Evolutionary conservation across 2,113 vertebrate genomes (phyloP).

Genomic region (Prunella fulvescens): DNA sequence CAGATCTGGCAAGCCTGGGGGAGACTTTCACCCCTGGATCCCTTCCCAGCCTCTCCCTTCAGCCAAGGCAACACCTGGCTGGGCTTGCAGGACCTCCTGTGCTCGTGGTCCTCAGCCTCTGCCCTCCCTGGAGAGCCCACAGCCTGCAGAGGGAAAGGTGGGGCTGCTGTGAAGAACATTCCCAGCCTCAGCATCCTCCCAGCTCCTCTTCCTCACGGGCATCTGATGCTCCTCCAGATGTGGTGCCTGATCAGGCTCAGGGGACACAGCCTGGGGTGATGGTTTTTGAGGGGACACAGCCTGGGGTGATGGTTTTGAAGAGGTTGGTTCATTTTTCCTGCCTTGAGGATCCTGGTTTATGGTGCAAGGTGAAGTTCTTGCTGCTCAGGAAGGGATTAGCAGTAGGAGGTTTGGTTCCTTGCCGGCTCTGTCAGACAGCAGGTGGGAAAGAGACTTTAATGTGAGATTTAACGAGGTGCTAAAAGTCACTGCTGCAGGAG

Average conservation of each 20-base stretch:
- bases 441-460: neutral
- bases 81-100: neutral
- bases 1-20: neutral
- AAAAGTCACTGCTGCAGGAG: neutral
- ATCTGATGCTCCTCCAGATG: fast-evolving
- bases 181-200: neutral
- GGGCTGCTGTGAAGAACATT: neutral
- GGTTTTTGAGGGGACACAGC: no score
- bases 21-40: neutral
- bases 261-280: neutral
- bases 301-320: no score
- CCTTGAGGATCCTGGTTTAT: fast-evolving
- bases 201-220: fast-evolving
- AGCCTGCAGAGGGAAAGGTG: neutral
- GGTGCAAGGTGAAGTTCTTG: fast-evolving
- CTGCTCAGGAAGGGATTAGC: neutral
- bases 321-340: neutral
- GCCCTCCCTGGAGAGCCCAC: neutral
- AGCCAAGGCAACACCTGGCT: neutral
- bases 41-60: neutral
- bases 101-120: neutral
- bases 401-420: neutral
- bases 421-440: neutral
- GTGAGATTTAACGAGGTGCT: neutral
- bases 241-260: no score